Base-by-base conservation (phyloP, 1,140 invertebrate genomes). In the Anastrepha obliqua region DNA sequence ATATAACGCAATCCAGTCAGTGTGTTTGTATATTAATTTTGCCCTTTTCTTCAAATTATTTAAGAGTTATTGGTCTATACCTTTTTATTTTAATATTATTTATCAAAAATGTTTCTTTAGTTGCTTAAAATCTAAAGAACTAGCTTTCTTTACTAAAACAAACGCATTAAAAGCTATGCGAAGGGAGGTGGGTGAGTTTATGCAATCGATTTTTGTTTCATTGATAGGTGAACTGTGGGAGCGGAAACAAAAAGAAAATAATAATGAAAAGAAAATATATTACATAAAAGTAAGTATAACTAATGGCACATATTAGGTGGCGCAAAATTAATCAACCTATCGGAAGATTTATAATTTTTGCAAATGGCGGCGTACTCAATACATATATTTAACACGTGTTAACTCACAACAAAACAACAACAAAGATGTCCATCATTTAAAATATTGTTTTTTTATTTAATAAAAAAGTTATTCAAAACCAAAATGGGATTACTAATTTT, bases 171-270 rank as follows among this genome's bases (percentile, higher is more conserved):
- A 62, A 29, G 86, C 62, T 81, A 74, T 78, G 42, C 70, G 8
- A 17, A 55, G 74, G 47, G 8, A 81, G 74, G 44, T 81, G 74
- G 74, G 74, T 44, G n/a, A 8, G 70, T 47, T 47, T 13, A 47
- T 74, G 29, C 39, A 59, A 42, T 58, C n/a, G 64, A 20, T 74
- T 47, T 64, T 20, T 17, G 29, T 60, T 87, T 86, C 78, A 88
- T 60, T 88, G 88, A 87, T 65, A 88, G 29, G 62, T 81, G 64
- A 87, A 88, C 88, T 88, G 60, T 51, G 47, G 13, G 81, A 86
- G 67, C 42, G 64, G 47, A 88, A 86, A 70, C 20, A 51, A 81
- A 81, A 60, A n/a, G 47, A 44, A 81, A 86, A 59, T 86, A 74
- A 60, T 81, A 59, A 51, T n/a, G n/a, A 74, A 64, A 47, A n/a